Evolutionary conservation across 2,888 invertebrate species (phyloP).

Genomic region (Branchellion lobata): DNA sequence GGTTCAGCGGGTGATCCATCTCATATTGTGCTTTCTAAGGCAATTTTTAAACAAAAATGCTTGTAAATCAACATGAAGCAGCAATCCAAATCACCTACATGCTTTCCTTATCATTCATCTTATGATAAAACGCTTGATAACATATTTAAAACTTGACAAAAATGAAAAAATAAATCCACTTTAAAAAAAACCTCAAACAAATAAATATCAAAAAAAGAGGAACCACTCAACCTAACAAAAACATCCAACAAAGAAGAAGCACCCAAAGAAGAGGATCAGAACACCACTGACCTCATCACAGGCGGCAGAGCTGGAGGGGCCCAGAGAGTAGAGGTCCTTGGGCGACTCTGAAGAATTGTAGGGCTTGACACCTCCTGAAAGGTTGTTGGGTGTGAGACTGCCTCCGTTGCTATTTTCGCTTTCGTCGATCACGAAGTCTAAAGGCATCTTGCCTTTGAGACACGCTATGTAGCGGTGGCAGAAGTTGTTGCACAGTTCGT

Average conservation of each 20-base stretch:
- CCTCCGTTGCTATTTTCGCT: slow-evolving; percentile 55
- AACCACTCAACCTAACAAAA: too few species aligned
- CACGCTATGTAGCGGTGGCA: slow-evolving; percentile 99
- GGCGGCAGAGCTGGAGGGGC: not conserved
- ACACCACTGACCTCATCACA: not conserved
- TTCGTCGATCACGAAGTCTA: slow-evolving; percentile 99
- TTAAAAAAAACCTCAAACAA: too few species aligned
- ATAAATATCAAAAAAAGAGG: too few species aligned
- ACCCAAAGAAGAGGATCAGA: too few species aligned
- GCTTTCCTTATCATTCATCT: too few species aligned
- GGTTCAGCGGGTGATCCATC: not conserved
- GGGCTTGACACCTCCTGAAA: slow-evolving; percentile 1
- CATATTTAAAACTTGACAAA: too few species aligned
- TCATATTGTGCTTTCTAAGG: not conserved
- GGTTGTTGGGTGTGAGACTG: slow-evolving; percentile 3
- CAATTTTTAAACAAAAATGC: not conserved
- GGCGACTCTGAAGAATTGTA: slow-evolving; percentile 10
- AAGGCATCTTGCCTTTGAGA: slow-evolving; percentile 99
- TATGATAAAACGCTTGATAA: too few species aligned
- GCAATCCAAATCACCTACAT: too few species aligned
- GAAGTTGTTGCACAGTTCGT: slow-evolving; percentile 82
- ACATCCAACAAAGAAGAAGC: too few species aligned
- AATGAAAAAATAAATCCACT: too few species aligned
- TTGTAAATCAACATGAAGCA: not conserved
- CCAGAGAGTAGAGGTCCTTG: slow-evolving; percentile 7